phyloP scores from a whole-genome alignment of 2,113 vertebrate species.

The Noturus placidus region DNA sequence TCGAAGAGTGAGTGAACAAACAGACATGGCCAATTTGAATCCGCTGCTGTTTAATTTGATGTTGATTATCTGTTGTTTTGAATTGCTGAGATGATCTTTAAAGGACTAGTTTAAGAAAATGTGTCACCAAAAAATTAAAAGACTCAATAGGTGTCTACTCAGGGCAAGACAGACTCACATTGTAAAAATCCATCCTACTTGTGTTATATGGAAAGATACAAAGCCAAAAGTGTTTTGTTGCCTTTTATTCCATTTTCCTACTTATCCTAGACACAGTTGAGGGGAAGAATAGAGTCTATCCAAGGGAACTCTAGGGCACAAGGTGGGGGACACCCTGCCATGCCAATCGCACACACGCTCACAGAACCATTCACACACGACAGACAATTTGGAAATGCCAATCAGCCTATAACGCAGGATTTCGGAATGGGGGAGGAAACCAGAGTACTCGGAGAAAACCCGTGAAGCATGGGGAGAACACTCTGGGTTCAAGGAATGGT shows the following conservation, averaged over 20 bases:
- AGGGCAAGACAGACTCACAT: background rate
- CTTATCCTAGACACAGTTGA: too few species aligned
- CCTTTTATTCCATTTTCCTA: background rate
- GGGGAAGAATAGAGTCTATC: too few species aligned
- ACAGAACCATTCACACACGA: too few species aligned
- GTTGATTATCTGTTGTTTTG: conserved; percentile 80
- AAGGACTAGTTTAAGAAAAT: too few species aligned
- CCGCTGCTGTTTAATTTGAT: conserved; percentile 78
- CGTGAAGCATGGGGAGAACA: too few species aligned
- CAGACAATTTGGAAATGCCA: too few species aligned
- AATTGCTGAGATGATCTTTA: conserved; percentile 65
- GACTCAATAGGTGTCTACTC: background rate
- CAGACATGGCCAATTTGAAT: conserved; percentile 14
- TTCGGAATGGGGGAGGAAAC: too few species aligned
- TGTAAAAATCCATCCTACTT: background rate
- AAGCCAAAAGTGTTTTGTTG: background rate
- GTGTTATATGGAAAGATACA: background rate
- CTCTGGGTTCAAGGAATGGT: background rate
- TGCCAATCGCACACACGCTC: too few species aligned
- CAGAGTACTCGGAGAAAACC: too few species aligned
- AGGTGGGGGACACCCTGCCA: too few species aligned
- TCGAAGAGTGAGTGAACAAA: conserved; percentile 75
- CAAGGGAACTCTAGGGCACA: too few species aligned
- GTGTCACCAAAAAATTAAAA: background rate
- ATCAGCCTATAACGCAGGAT: too few species aligned